Evolutionary conservation across 1,140 invertebrate genomes (phyloP).

Genomic region (Elysia chlorotica): DNA sequence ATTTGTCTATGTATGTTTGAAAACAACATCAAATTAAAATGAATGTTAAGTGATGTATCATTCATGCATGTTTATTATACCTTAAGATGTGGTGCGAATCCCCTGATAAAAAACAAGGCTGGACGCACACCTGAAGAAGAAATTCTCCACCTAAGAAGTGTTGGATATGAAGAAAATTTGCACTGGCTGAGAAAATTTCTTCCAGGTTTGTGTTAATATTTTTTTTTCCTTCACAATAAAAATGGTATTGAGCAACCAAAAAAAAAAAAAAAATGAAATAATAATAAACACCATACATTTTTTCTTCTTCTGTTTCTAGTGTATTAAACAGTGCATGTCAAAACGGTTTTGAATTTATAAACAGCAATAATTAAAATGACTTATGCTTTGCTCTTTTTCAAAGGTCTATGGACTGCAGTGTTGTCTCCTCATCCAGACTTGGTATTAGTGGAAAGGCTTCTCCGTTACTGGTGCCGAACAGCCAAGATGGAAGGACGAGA

Average conservation of each 20-base stretch:
- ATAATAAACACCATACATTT: too few relatives aligned
- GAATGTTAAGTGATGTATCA: too few relatives aligned
- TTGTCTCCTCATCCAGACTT: slow-evolving; percentile 22
- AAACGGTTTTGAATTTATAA: neutral
- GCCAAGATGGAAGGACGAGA: slow-evolving; percentile 27
- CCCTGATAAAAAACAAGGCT: slow-evolving; percentile 38
- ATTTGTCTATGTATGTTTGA: too few relatives aligned
- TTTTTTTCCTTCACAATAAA: too few relatives aligned
- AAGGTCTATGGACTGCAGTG: slow-evolving; percentile 33
- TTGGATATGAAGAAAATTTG: slow-evolving; percentile 52
- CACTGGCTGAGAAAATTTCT: slow-evolving; percentile 52
- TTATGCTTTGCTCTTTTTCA: neutral
- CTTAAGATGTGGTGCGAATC: slow-evolving; percentile 46
- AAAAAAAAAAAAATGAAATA: too few relatives aligned
- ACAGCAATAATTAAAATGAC: too few relatives aligned
- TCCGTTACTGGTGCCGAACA: slow-evolving; percentile 38
- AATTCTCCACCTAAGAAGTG: slow-evolving; percentile 39
- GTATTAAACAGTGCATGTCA: neutral
- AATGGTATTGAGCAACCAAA: too few relatives aligned
- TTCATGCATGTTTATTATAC: slow-evolving; percentile 1
- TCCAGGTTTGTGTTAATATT: slow-evolving; percentile 51
- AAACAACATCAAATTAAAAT: too few relatives aligned
- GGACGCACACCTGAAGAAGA: slow-evolving; percentile 44
- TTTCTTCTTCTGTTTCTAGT: neutral
- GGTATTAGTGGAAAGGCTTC: slow-evolving; percentile 22